Evolutionary conservation across 1,140 invertebrate genomes (phyloP), one percentile per base, ranked within the genome.

Genomic region (Pseudachorutes palmiensis): DNA sequence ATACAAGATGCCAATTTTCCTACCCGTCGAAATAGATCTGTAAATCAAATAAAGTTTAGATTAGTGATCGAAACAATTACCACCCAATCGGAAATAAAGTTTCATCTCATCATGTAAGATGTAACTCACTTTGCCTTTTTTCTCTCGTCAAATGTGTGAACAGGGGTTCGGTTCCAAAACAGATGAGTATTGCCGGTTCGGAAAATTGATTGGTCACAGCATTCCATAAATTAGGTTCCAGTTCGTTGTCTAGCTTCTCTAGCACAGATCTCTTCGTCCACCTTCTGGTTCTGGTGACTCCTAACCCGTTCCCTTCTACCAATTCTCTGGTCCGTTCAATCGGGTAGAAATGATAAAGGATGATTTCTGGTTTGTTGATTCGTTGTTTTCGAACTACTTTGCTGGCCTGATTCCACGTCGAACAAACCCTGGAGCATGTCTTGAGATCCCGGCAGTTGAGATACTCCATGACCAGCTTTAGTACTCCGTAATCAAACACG

Each of bases 1-100:
- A 69, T 3, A 63, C 61, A 60, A 22, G 70, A 19, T 41, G 19
- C 36, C 5, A 19, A 5, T 41, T 41, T 41, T 41, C 36, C 36
- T 19, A 41, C 5, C 19, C 36, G 5, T 19, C 19, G 5, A 19
- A 41, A 41, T n/a, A n/a, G n/a, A n/a, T n/a, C n/a, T n/a, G n/a
- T n/a, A n/a, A n/a, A n/a, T n/a, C n/a, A n/a, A n/a, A n/a, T n/a
- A n/a, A n/a, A n/a, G n/a, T n/a, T n/a, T n/a, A n/a, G n/a, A n/a
- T n/a, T n/a, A n/a, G n/a, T n/a, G n/a, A n/a, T n/a, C n/a, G n/a
- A n/a, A n/a, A n/a, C n/a, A n/a, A n/a, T n/a, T n/a, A n/a, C n/a
- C n/a, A n/a, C n/a, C n/a, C n/a, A n/a, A n/a, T n/a, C n/a, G n/a
- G n/a, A n/a, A n/a, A n/a, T n/a, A n/a, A n/a, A n/a, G n/a, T n/a